Evolutionary conservation across 1,140 invertebrate species (phyloP).

Genomic region (Leptinotarsa undecemlineata): DNA sequence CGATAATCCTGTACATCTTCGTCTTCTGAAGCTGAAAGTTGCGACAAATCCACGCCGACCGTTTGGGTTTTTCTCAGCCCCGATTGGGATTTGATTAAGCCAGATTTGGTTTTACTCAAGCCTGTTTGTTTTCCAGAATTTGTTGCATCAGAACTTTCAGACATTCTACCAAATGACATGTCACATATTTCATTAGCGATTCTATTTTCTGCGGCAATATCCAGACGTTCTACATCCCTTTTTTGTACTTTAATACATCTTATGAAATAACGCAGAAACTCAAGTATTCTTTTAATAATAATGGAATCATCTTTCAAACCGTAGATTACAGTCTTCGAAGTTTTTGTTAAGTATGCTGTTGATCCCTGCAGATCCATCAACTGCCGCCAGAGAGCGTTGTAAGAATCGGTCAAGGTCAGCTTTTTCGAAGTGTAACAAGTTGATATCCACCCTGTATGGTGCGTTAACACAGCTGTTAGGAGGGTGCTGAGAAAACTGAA

Average conservation of each 20-base stretch:
- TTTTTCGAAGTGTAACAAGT: slow-evolving; percentile 62
- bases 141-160: not conserved
- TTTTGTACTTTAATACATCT: slow-evolving; percentile 71
- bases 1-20: slow-evolving; percentile 3
- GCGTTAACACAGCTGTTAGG: slow-evolving; percentile 82
- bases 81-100: not conserved
- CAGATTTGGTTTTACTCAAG: slow-evolving; percentile 3
- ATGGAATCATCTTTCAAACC: slow-evolving; percentile 66
- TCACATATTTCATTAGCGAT: slow-evolving; percentile 28
- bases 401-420: slow-evolving; percentile 58
- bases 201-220: slow-evolving; percentile 45
- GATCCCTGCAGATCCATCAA: slow-evolving; percentile 82
- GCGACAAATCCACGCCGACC: not conserved
- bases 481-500: slow-evolving; percentile 88
- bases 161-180: not conserved
- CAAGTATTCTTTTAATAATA: slow-evolving; percentile 68
- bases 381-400: slow-evolving; percentile 86
- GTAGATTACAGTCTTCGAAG: slow-evolving; percentile 78
- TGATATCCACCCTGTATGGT: slow-evolving; percentile 89
- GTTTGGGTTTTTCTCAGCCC: not conserved
- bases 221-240: slow-evolving; percentile 35
- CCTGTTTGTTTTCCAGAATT: slow-evolving; percentile 10
- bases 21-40: not conserved
- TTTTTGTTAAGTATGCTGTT: slow-evolving; percentile 73
- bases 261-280: slow-evolving; percentile 82